These are phyloP conservation scores for Lagopus leucura DNA, from an alignment of 2,113 vertebrate species.

Conservation along the genomic window DNA sequence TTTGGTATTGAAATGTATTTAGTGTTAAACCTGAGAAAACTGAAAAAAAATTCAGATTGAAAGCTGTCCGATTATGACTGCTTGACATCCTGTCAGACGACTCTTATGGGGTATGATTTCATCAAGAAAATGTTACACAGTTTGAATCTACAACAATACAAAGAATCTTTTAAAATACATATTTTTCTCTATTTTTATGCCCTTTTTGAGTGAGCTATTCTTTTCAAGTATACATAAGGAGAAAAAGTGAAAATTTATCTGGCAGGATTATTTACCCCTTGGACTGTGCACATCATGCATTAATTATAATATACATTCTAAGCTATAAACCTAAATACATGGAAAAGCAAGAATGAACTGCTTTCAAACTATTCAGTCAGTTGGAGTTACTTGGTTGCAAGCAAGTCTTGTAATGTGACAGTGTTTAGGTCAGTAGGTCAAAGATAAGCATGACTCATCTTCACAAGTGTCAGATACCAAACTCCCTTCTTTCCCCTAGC, in stretches of 20 bases:
- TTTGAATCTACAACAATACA: neutral
- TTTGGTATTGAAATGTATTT: neutral
- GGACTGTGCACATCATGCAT: fast-evolving
- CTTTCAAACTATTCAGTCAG: neutral
- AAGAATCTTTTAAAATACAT: neutral
- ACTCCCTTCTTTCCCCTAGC: fast-evolving
- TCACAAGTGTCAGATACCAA: neutral
- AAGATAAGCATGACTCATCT: neutral
- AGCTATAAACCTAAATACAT: neutral
- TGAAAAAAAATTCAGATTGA: neutral
- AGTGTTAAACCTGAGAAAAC: neutral
- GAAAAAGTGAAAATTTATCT: neutral
- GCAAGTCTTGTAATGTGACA: neutral
- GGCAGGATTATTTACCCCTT: neutral
- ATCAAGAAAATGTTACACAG: neutral
- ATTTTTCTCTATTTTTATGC: neutral
- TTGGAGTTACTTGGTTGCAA: neutral
- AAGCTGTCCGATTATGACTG: neutral
- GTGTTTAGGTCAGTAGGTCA: neutral
- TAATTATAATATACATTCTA: neutral
- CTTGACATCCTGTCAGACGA: neutral
- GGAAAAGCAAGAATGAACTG: neutral
- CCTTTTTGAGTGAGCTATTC: neutral
- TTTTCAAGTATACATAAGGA: neutral
- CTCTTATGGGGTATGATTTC: neutral